Percentiles rank a stretch among this genome's conserved stretches.
These are phyloP conservation scores for Lobophora halterata DNA, from an alignment of 2,888 invertebrate genomes.

Conservation along the genomic window DNA sequence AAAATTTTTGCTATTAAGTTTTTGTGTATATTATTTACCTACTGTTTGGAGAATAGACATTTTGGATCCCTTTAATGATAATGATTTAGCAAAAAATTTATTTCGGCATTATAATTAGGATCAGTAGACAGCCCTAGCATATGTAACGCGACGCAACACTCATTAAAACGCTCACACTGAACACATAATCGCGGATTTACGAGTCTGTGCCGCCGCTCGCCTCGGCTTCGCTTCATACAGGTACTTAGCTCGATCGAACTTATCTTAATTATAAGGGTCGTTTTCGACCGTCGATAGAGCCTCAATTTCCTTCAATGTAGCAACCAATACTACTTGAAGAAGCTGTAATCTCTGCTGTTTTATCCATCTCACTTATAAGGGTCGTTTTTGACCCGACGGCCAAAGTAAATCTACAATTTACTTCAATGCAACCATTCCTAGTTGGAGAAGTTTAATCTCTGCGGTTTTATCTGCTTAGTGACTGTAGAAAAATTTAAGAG, in stretches of 20 bases:
- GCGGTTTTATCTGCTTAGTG: no score
- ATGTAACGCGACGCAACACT: slow-evolving; percentile 30
- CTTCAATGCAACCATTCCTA: no score
- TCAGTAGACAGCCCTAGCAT: slow-evolving; percentile 29
- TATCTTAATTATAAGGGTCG: slow-evolving; percentile 37
- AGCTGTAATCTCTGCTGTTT: no score
- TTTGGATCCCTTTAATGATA: background rate
- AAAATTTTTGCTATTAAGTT: no score
- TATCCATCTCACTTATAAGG: no score
- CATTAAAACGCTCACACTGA: slow-evolving; percentile 49
- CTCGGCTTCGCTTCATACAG: slow-evolving; percentile 17
- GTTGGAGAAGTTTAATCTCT: no score
- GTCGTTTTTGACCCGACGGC: no score
- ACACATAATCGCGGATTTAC: slow-evolving; percentile 51
- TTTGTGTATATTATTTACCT: no score
- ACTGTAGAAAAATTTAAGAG: no score
- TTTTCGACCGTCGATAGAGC: no score
- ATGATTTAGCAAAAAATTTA: background rate
- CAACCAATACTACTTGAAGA: no score
- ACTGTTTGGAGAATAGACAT: background rate
- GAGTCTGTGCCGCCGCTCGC: slow-evolving; percentile 30
- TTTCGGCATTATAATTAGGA: background rate
- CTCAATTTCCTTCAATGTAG: slow-evolving; percentile 1
- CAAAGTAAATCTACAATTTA: no score
- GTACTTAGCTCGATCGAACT: slow-evolving; percentile 27